These are phyloP conservation scores for Rhinella marina DNA, from an alignment of 2,797 vertebrate genomes.

Conservation along the genomic window DNA sequence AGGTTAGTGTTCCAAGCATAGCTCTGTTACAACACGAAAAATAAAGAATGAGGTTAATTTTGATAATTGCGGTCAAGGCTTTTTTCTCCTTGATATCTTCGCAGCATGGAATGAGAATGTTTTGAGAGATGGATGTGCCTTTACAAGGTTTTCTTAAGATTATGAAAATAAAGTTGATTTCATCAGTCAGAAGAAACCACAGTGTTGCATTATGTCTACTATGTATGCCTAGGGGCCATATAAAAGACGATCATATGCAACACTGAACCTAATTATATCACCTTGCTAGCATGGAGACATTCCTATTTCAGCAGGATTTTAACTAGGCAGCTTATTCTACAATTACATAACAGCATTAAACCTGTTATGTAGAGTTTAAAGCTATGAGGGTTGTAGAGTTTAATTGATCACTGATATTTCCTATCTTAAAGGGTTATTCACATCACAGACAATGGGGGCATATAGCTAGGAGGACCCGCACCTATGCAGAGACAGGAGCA, in stretches of 20 bases:
- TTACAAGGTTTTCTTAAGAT: constrained; percentile 45
- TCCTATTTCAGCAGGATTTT: neutral
- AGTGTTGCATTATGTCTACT: constrained; percentile 47
- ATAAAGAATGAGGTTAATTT: neutral
- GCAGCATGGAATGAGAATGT: neutral
- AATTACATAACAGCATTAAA: neutral
- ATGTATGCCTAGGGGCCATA: constrained; percentile 34
- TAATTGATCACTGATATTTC: too few species aligned
- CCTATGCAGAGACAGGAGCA: too few species aligned
- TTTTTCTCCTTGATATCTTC: neutral
- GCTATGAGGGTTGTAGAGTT: neutral
- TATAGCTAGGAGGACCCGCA: too few species aligned
- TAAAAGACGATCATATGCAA: constrained; percentile 23
- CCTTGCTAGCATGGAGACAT: neutral
- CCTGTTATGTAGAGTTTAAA: neutral
- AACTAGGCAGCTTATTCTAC: neutral
- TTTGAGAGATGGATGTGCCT: constrained; percentile 39
- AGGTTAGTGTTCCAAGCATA: neutral
- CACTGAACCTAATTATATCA: neutral
- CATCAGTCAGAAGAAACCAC: constrained; percentile 25
- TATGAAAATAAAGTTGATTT: constrained; percentile 32
- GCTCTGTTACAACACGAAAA: neutral
- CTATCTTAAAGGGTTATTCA: too few species aligned
- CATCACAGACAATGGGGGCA: too few species aligned
- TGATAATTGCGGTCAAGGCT: constrained; percentile 3